Evolutionary conservation across 2,797 vertebrate genomes (phyloP).

Genomic region (Limnodromus scolopaceus): DNA sequence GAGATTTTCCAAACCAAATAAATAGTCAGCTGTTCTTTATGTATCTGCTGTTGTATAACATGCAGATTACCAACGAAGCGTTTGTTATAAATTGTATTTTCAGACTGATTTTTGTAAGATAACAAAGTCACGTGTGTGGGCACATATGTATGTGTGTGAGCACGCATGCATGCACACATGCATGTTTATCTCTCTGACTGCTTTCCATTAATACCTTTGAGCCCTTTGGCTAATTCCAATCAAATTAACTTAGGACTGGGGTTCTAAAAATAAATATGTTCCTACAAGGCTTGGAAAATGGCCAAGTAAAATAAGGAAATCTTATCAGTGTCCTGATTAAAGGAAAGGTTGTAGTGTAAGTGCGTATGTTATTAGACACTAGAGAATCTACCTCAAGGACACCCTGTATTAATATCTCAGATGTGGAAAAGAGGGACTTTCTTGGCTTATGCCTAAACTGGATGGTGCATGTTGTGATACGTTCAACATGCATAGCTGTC

Average conservation of each 20-base stretch:
- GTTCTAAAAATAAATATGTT: constrained; percentile 39
- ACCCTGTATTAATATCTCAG: not conserved
- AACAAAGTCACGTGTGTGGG: not conserved
- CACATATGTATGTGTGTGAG: not conserved
- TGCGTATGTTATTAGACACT: not conserved
- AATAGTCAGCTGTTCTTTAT: not conserved
- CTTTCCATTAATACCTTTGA: constrained; percentile 5
- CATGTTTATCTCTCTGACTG: not conserved
- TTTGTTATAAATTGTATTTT: not conserved
- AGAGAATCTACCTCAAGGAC: not conserved
- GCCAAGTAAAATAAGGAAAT: constrained; percentile 25
- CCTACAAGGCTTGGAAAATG: not conserved
- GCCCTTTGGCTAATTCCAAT: constrained; percentile 30
- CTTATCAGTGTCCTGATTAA: not conserved
- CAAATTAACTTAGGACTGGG: constrained; percentile 13
- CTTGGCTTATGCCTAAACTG: not conserved
- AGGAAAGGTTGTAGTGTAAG: not conserved
- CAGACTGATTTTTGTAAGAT: not conserved
- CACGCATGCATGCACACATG: not conserved
- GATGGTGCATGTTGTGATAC: not conserved
- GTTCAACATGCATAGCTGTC: not conserved
- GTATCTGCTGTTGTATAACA: not conserved
- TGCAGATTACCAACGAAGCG: not conserved
- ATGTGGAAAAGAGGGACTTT: not conserved
- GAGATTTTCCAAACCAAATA: not conserved